Base-by-base conservation (phyloP, 2,888 invertebrate species). In the Diarsia rubi region DNA sequence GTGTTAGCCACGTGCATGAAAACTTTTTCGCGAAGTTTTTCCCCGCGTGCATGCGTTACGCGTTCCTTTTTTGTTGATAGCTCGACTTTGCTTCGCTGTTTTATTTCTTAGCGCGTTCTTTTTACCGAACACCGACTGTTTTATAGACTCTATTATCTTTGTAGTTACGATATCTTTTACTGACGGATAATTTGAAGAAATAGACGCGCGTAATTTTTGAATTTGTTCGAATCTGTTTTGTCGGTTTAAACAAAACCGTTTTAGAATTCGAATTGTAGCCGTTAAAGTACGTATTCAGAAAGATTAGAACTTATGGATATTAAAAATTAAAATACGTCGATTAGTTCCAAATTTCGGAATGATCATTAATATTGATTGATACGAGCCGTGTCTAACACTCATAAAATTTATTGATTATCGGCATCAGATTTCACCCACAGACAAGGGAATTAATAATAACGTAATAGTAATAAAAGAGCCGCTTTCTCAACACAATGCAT, bases 321-420 rank as follows among this genome's bases (percentile, higher is more conserved):
- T 94, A 93, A 93, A 94, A 93, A 92, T 93, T 85, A 90, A 92
- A 94, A 93, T 92, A 90, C 88, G 91, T 91, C 94, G 93, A 95
- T 95, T 95, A 93, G 95, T 95, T 95, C 95, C 94, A 92, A 94
- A 95, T 95, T 94, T 93, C 89, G 85, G 91, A 91, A 90, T 92
- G 93, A 95, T 95, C 94, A 94, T 95, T 94, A 95, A 92, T 91
- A 92, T 93, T 93, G 94, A 95, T 95, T 94, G 95, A 94, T 94
- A 95, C 93, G 91, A 93, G 91, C 94, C 95, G 94, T 95, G 93
- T 90, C 95, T 95, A 93, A 95, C 91, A 88, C 91, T 92, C 93
- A 93, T 95, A 94, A 94, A 94, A 92, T 93, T 93, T 93, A 93
- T 93, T 90, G 92, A 91, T 92, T 92, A 93, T 90, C 91, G 91